A percentile compares a stretch with the other conserved stretches of the same genome.
phyloP scores from a whole-genome alignment of 2,888 invertebrate genomes.

The Plebejus melissa region DNA sequence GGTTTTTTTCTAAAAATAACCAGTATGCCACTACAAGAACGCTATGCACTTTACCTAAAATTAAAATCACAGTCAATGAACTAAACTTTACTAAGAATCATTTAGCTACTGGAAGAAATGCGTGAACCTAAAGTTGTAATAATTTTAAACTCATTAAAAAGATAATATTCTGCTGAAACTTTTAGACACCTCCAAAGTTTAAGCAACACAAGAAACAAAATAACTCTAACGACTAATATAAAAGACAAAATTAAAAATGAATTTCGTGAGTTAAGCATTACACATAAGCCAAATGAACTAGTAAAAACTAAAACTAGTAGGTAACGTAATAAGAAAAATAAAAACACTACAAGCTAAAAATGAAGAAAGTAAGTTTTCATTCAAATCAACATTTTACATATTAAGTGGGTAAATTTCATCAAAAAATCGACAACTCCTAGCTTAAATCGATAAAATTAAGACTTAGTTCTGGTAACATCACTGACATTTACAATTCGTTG shows the following conservation, averaged over 20 bases:
- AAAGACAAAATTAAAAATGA: neutral
- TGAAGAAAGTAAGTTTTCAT: neutral
- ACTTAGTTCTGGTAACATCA: constrained; percentile 71
- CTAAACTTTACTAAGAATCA: constrained; percentile 6
- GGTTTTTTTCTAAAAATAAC: neutral
- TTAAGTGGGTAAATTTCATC: constrained; percentile 51
- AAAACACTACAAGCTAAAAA: constrained; percentile 46
- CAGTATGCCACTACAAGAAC: neutral
- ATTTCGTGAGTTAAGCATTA: neutral
- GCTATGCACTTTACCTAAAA: neutral
- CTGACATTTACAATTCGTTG: constrained; percentile 71
- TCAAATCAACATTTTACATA: neutral
- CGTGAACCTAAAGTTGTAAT: neutral
- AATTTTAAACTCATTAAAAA: neutral
- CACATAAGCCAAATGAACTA: constrained; percentile 48
- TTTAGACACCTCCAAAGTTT: neutral
- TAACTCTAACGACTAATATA: neutral
- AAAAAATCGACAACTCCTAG: constrained; percentile 73
- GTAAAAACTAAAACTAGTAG: constrained; percentile 32
- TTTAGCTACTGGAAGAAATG: neutral
- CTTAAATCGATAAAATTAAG: constrained; percentile 67
- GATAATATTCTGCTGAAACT: neutral
- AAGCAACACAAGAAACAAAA: neutral
- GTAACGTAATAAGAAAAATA: constrained; percentile 40
- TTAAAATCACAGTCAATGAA: constrained; percentile 11